Evolutionary conservation across 2,888 invertebrate genomes (phyloP).

Genomic region (Charanyca ferruginea): DNA sequence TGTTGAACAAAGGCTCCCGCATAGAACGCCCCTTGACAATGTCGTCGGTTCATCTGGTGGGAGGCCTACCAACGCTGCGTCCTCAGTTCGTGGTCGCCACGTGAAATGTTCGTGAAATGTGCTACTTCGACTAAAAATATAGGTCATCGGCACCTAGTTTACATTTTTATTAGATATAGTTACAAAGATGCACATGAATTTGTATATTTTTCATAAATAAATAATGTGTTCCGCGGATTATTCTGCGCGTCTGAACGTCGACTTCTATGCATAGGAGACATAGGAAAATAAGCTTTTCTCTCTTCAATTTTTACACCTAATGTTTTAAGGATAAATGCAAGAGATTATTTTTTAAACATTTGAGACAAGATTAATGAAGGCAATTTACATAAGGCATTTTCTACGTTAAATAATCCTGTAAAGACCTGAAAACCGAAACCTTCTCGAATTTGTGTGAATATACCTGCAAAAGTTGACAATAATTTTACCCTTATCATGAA

Average conservation of each 20-base stretch:
- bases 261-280: slow-evolving; percentile 27
- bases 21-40: too few relatives aligned
- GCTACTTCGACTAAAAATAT: neutral
- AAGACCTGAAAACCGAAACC: slow-evolving; percentile 1
- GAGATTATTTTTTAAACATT: neutral
- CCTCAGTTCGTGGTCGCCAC: too few relatives aligned
- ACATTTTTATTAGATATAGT: slow-evolving; percentile 11
- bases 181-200: slow-evolving; percentile 31
- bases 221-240: slow-evolving; percentile 12
- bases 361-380: neutral
- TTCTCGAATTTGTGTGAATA: slow-evolving; percentile 7
- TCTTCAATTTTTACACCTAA: neutral
- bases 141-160: neutral
- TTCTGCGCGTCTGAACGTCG: slow-evolving; percentile 4
- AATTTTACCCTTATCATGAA: slow-evolving; percentile 45
- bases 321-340: too few relatives aligned
- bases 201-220: slow-evolving; percentile 37
- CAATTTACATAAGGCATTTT: slow-evolving; percentile 3
- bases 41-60: too few relatives aligned
- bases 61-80: too few relatives aligned
- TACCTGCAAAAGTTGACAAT: slow-evolving; percentile 10
- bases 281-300: neutral
- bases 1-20: too few relatives aligned
- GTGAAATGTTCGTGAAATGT: too few relatives aligned
- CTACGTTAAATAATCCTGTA: slow-evolving; percentile 1